Evolutionary conservation across 2,888 invertebrate species (phyloP), one percentile per base, ranked within the genome.

Genomic region (Limnephilus lunatus): DNA sequence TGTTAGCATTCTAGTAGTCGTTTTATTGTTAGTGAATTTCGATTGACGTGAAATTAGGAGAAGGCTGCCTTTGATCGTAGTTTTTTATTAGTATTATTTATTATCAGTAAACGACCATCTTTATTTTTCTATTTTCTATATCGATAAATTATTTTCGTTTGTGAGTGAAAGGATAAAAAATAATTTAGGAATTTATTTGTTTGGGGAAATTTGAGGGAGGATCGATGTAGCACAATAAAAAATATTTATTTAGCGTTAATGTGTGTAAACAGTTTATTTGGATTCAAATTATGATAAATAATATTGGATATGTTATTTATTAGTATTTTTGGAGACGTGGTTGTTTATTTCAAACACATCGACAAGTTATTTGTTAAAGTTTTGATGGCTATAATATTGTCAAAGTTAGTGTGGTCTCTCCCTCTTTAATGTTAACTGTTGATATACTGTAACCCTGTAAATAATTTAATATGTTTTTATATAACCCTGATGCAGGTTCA

Each of bases 11-110:
- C 83, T 39, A 85, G 80, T 39, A 53, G 32, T 25, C 25, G 30
- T 91, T 82, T 82, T 89, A 91, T 91, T 89, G 89, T 91, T 30
- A 39, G 53, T 89, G 91, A 35, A 30, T 90, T 90, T 89, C 53
- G 90, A 90, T 92, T 81, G 93, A 91, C 93, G 93, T 92, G 92
- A 93, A 93, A 93, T 93, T 92, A 90, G 85, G 83, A 91, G 93
- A 91, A 91, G 93, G 92, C 90, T 81, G 31, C 87, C 44, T 30
- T 87, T 83, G 85, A 35, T 68, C 68, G 68, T 68, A 32, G 12
- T 32, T 68, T 39, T 82, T 44, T 91, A 32, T 3, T 14, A 14
- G 15, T 48, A 15, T 3, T 48, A 48, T 48, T 90, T 90, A 53
- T 83, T 53, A 68, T 68, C 25, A 68, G 25, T 9, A 68, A 68